Percentiles rank a stretch among this genome's conserved stretches.
Evolutionary conservation across 2,797 vertebrate species (phyloP).

Genomic region (Melanotaenia maccullochi): DNA sequence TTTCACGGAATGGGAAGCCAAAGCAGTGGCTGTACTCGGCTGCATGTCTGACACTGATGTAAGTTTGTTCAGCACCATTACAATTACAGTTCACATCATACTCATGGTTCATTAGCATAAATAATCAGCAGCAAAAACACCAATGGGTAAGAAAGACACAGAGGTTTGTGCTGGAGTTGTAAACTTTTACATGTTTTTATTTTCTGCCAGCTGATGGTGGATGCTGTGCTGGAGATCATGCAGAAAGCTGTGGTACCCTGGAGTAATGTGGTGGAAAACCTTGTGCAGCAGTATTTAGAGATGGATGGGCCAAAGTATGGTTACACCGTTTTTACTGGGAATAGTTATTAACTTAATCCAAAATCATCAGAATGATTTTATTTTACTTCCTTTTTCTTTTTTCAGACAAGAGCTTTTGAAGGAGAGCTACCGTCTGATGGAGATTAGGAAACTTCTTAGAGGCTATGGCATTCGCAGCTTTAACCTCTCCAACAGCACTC

Average conservation of each 20-base stretch:
- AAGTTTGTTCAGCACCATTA: slow-evolving; percentile 62
- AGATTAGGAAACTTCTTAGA: slow-evolving; percentile 93
- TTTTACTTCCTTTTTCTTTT: slow-evolving; percentile 7
- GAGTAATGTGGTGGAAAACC: slow-evolving; percentile 90
- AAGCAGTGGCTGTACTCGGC: slow-evolving; percentile 90
- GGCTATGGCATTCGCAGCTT: slow-evolving; percentile 92
- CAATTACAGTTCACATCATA: neutral
- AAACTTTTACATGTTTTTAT: slow-evolving; percentile 22
- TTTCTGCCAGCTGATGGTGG: slow-evolving; percentile 88
- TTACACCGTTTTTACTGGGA: neutral
- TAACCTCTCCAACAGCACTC: slow-evolving; percentile 87
- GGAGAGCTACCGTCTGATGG: slow-evolving; percentile 94
- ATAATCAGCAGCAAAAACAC: neutral
- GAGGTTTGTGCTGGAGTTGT: slow-evolving; percentile 4
- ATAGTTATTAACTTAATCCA: neutral
- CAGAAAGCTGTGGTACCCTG: slow-evolving; percentile 93
- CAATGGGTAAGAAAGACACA: neutral
- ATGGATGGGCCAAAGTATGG: slow-evolving; percentile 94
- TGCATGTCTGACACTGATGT: slow-evolving; percentile 92
- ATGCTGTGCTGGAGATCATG: slow-evolving; percentile 95
- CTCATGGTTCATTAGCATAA: neutral
- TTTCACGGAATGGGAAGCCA: slow-evolving; percentile 96
- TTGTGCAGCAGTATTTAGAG: slow-evolving; percentile 91
- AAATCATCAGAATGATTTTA: neutral
- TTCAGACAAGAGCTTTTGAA: slow-evolving; percentile 90